These are phyloP conservation scores for Zaprionus lineosus DNA, from an alignment of 2,888 invertebrate species.

Conservation along the genomic window DNA sequence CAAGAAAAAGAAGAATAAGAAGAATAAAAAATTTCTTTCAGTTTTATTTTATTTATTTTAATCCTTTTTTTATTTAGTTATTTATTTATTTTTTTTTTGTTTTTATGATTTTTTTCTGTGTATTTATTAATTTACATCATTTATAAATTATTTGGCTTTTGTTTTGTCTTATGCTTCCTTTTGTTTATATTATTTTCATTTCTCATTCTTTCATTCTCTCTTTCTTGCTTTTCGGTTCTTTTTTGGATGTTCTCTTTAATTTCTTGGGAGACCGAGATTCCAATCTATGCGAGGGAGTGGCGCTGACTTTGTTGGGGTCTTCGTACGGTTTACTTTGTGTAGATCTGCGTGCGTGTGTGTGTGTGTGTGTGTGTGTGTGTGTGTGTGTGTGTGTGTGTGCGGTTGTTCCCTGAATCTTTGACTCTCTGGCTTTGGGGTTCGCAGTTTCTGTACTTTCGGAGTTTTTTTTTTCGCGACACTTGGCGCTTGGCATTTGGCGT, in stretches of 20 bases:
- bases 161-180: neutral
- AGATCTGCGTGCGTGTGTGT: too few species aligned
- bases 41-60: slow-evolving; percentile 69
- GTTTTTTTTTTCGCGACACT: too few species aligned
- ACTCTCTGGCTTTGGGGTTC: slow-evolving; percentile 33
- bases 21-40: too few species aligned
- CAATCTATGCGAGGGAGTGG: slow-evolving; percentile 34
- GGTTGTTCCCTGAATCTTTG: too few species aligned
- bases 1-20: too few species aligned
- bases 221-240: too few species aligned
- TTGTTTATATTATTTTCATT: too few species aligned
- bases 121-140: too few species aligned
- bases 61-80: slow-evolving; percentile 44
- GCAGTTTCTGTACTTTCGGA: too few species aligned
- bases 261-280: slow-evolving; percentile 56
- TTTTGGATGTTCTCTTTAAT: neutral
- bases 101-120: slow-evolving; percentile 13
- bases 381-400: slow-evolving; percentile 10
- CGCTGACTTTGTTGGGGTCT: slow-evolving; percentile 17
- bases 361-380: too few species aligned
- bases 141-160: slow-evolving; percentile 13
- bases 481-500: slow-evolving; percentile 18
- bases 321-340: too few species aligned
- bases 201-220: too few species aligned
- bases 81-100: slow-evolving; percentile 9